phyloP scores from a whole-genome alignment of 2,797 vertebrate species.

The Odontamblyopus rebecca region DNA sequence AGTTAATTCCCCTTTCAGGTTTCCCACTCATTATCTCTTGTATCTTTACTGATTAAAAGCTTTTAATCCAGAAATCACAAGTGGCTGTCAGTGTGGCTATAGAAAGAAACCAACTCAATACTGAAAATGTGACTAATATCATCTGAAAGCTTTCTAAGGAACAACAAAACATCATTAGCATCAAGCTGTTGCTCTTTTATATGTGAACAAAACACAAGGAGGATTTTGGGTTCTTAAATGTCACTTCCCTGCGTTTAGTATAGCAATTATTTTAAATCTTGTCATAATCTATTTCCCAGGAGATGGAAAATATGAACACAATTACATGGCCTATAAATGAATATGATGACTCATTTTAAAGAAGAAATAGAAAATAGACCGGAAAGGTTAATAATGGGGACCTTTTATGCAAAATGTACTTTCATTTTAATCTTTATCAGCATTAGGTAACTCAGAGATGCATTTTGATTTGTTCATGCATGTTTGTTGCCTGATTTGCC shows the following conservation, averaged over 20 bases:
- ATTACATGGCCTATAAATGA: no score
- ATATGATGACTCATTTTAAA: no score
- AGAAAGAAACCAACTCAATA: slow-evolving; percentile 11
- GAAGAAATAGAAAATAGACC: no score
- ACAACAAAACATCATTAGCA: slow-evolving; percentile 16
- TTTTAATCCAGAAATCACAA: background rate
- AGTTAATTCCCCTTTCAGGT: background rate
- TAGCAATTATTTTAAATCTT: no score
- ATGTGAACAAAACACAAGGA: background rate
- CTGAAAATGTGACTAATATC: slow-evolving; percentile 12
- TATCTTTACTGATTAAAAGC: slow-evolving; percentile 1
- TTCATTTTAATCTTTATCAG: no score
- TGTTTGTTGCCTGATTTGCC: no score
- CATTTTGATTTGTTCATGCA: no score
- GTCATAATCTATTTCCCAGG: no score
- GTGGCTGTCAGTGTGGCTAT: slow-evolving; percentile 16
- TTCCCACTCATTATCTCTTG: slow-evolving; percentile 7
- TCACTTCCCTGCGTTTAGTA: background rate
- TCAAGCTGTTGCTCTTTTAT: slow-evolving; percentile 11
- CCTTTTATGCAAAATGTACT: no score
- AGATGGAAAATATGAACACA: no score
- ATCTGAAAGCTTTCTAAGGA: slow-evolving; percentile 20
- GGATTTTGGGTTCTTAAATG: background rate
- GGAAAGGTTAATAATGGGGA: no score
- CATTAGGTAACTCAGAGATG: no score